A percentile compares a stretch with the other conserved stretches of the same genome.
These are phyloP conservation scores for Phylloscopus trochiloides DNA, from an alignment of 2,113 vertebrate species.

Conservation along the genomic window DNA sequence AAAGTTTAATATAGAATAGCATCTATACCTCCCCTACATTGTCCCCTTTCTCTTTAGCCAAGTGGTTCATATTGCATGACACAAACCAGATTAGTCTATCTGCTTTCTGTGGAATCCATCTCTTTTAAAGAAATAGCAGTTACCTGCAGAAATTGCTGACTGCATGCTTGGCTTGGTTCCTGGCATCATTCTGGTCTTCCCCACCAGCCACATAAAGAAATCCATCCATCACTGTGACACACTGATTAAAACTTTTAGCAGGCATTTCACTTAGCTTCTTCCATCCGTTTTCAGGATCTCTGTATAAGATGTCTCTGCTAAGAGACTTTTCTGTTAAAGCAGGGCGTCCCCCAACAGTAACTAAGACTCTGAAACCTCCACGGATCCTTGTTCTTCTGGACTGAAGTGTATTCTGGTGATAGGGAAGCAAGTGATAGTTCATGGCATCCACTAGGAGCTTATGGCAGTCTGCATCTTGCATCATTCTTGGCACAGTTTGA, in stretches of 20 bases:
- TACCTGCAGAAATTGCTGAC: slow-evolving; percentile 99
- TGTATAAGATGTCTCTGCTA: slow-evolving; percentile 94
- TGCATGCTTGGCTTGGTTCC: slow-evolving; percentile 98
- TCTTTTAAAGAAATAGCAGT: not conserved
- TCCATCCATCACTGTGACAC: slow-evolving; percentile 93
- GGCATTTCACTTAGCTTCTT: slow-evolving; percentile 96
- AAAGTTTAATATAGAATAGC: not conserved
- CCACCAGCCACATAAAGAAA: slow-evolving; percentile 97
- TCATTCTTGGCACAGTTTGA: slow-evolving; percentile 95
- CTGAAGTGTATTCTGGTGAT: slow-evolving; percentile 96
- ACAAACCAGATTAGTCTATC: not conserved
- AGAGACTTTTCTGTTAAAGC: slow-evolving; percentile 97
- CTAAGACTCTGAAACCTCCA: slow-evolving; percentile 88
- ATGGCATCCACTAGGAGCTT: slow-evolving; percentile 96
- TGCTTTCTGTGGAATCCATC: not conserved
- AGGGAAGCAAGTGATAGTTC: slow-evolving; percentile 97
- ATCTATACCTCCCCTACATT: not conserved
- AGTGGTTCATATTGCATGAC: not conserved
- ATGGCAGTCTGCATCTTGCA: slow-evolving; percentile 96
- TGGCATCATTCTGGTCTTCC: slow-evolving; percentile 98
- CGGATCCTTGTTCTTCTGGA: slow-evolving; percentile 97
- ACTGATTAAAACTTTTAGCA: slow-evolving; percentile 98
- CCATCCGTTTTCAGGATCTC: slow-evolving; percentile 92
- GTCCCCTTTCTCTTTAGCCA: not conserved
- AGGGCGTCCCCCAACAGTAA: slow-evolving; percentile 93